These are phyloP conservation scores for Corapipo altera DNA, from an alignment of 2,113 vertebrate species.

Conservation along the genomic window DNA sequence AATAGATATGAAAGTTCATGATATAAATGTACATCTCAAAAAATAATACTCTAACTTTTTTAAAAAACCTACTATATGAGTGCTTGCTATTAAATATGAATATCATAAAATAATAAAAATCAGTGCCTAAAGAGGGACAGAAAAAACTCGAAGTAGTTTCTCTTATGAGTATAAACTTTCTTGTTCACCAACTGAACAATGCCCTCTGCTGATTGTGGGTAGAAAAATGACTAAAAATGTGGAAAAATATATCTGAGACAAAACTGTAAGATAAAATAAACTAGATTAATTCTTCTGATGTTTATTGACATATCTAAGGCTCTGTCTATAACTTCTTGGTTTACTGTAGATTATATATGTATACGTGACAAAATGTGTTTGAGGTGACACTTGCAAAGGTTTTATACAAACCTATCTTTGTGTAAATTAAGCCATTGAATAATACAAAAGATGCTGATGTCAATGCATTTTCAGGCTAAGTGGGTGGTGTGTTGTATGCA, in stretches of 20 bases:
- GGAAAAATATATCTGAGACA: not conserved
- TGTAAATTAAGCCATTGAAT: not conserved
- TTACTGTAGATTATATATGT: not conserved
- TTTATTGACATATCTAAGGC: not conserved
- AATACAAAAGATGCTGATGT: not conserved
- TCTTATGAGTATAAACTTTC: too few relatives aligned
- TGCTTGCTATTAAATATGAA: not conserved
- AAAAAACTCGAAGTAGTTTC: not conserved
- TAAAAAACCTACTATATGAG: accelerated
- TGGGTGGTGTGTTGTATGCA: not conserved
- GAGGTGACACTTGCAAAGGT: not conserved
- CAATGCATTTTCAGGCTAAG: not conserved
- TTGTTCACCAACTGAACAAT: not conserved
- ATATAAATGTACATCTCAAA: not conserved
- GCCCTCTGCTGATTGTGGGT: not conserved
- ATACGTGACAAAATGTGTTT: not conserved
- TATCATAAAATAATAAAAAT: not conserved
- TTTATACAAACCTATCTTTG: not conserved
- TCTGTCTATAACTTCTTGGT: not conserved
- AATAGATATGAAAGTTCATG: not conserved
- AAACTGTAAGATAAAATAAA: not conserved
- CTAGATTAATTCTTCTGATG: not conserved
- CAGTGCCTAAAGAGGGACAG: not conserved
- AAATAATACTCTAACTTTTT: not conserved
- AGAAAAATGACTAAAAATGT: not conserved